Conservation (phyloP, 92 coral and sea anemone genomes). For the Meandrina meandrites region DNA sequence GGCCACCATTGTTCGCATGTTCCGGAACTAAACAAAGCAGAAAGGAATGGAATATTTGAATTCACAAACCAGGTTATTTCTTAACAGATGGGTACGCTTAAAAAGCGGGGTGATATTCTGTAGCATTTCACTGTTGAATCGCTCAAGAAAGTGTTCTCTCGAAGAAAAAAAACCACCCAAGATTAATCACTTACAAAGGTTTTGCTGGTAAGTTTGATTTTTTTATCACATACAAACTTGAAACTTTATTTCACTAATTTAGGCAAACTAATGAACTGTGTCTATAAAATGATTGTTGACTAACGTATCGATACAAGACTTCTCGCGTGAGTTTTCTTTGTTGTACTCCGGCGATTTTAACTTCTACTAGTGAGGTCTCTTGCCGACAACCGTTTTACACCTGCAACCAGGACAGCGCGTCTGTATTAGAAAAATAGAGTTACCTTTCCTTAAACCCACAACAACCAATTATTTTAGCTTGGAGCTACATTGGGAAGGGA, state of each 20-base stretch:
- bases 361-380: neutral
- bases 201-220: neutral
- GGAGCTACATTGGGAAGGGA: too few species aligned
- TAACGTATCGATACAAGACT: neutral
- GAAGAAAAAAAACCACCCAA: neutral
- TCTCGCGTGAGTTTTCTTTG: neutral
- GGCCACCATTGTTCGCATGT: conserved; percentile 3
- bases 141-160: neutral
- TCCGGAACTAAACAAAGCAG: conserved; percentile 30
- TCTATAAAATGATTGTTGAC: neutral
- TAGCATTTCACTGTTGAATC: neutral
- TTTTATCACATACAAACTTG: conserved; percentile 1
- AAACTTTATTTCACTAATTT: neutral
- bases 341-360: neutral
- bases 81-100: neutral
- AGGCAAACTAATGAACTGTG: neutral
- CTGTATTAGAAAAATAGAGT: too few species aligned
- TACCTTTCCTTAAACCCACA: too few species aligned
- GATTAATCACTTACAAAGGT: neutral
- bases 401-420: neutral
- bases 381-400: neutral
- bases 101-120: neutral
- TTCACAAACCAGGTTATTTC: neutral
- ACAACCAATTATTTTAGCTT: too few species aligned
- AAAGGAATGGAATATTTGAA: neutral